A percentile compares a stretch with the other conserved stretches of the same genome.
Evolutionary conservation across 2,888 invertebrate species (phyloP).

Genomic region (Brenthis daphne): DNA sequence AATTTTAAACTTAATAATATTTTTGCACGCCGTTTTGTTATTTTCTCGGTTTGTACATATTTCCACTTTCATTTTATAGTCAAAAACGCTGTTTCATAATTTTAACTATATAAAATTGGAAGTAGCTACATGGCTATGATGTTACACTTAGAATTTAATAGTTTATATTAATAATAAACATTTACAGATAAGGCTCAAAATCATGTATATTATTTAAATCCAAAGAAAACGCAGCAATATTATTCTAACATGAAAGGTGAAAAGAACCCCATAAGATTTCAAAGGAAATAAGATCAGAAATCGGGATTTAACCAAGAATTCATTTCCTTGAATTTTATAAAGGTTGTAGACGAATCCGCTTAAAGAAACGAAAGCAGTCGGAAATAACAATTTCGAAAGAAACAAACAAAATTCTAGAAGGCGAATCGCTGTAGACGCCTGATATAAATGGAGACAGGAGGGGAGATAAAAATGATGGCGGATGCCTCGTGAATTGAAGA

Average conservation of each 20-base stretch:
- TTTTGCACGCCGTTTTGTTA: slow-evolving; percentile 15
- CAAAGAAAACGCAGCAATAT: slow-evolving; percentile 10
- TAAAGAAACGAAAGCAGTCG: slow-evolving; percentile 74
- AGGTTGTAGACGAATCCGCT: slow-evolving; percentile 71
- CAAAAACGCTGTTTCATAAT: too few relatives aligned
- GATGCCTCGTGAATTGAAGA: slow-evolving; percentile 74
- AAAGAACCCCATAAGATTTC: slow-evolving; percentile 51
- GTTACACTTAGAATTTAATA: neutral
- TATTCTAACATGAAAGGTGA: slow-evolving; percentile 26
- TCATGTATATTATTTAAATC: neutral
- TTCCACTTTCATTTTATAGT: too few relatives aligned
- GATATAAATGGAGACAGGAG: slow-evolving; percentile 77
- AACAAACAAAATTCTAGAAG: slow-evolving; percentile 78
- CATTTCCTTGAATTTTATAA: slow-evolving; percentile 75
- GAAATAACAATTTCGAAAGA: slow-evolving; percentile 80
- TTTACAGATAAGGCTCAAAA: slow-evolving; percentile 5
- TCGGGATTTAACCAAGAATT: slow-evolving; percentile 63
- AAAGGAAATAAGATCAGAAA: slow-evolving; percentile 65
- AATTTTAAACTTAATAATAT: slow-evolving; percentile 42
- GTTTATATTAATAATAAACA: neutral
- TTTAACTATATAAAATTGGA: too few relatives aligned
- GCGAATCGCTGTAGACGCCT: slow-evolving; percentile 68
- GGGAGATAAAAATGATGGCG: slow-evolving; percentile 81
- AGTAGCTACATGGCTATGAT: too few relatives aligned
- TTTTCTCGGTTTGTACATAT: neutral